These are phyloP conservation scores for Hemistola chrysoprasaria DNA, from an alignment of 2,888 invertebrate genomes.

Conservation along the genomic window DNA sequence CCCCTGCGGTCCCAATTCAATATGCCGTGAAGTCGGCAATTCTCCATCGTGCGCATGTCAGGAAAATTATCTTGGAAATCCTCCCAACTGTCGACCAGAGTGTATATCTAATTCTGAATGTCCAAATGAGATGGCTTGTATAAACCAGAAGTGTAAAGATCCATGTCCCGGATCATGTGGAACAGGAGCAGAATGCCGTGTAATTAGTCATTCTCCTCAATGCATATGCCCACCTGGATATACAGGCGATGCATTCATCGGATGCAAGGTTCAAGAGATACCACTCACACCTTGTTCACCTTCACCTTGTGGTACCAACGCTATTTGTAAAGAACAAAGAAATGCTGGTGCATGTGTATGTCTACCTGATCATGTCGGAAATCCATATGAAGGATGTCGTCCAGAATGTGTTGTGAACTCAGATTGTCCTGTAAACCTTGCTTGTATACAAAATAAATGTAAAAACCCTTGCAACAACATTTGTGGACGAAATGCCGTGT, in stretches of 20 bases:
- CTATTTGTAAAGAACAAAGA: slow-evolving; percentile 86
- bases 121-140: slow-evolving; percentile 85
- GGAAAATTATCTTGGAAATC: slow-evolving; percentile 85
- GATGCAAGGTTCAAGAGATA: slow-evolving; percentile 71
- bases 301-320: slow-evolving; percentile 88
- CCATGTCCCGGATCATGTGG: slow-evolving; percentile 90
- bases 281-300: slow-evolving; percentile 85
- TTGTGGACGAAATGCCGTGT: slow-evolving; percentile 88
- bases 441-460: slow-evolving; percentile 89
- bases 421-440: slow-evolving; percentile 86
- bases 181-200: slow-evolving; percentile 86
- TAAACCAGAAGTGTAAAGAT: slow-evolving; percentile 87
- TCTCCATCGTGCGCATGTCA: slow-evolving; percentile 88
- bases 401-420: slow-evolving; percentile 89
- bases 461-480: slow-evolving; percentile 88
- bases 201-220: slow-evolving; percentile 88
- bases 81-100: slow-evolving; percentile 88
- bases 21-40: slow-evolving; percentile 82
- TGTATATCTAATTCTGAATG: slow-evolving; percentile 90
- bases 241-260: slow-evolving; percentile 85
- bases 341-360: slow-evolving; percentile 87
- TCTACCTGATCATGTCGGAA: slow-evolving; percentile 86
- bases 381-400: slow-evolving; percentile 89
- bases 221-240: slow-evolving; percentile 86
- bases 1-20: slow-evolving; percentile 88